Evolutionary conservation across 2,888 invertebrate species (phyloP).

Genomic region (Diaperis boleti): DNA sequence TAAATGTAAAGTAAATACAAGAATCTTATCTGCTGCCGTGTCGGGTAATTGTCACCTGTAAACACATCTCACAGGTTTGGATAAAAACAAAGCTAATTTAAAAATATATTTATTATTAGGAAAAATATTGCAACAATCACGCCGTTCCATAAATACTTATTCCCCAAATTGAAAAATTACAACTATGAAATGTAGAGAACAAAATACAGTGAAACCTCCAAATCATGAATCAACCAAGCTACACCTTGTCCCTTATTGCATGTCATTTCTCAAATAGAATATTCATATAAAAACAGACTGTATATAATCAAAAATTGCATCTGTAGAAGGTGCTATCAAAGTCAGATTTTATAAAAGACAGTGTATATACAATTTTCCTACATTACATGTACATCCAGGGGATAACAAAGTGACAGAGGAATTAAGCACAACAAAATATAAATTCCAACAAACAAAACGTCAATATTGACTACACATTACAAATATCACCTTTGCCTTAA

Average conservation of each 20-base stretch:
- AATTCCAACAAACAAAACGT: constrained; percentile 22
- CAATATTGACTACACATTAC: constrained; percentile 14
- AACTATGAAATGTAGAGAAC: constrained; percentile 23
- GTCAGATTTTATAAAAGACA: constrained; percentile 21
- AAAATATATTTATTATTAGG: constrained; percentile 46
- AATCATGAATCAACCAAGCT: constrained; percentile 15
- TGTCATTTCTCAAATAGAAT: constrained; percentile 1
- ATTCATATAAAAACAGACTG: constrained; percentile 27
- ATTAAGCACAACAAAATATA: constrained; percentile 20
- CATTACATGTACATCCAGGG: constrained; percentile 3
- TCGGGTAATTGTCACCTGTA: neutral
- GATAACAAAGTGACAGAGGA: constrained; percentile 14
- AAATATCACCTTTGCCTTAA: constrained; percentile 20
- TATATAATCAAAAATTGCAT: constrained; percentile 25
- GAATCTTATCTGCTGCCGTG: no score
- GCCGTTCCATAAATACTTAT: constrained; percentile 38
- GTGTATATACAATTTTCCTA: constrained; percentile 12
- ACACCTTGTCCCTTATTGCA: constrained; percentile 21
- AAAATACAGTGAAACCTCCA: constrained; percentile 40
- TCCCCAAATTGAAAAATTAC: constrained; percentile 30
- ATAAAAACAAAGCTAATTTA: constrained; percentile 34
- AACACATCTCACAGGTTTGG: neutral
- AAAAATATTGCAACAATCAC: constrained; percentile 46
- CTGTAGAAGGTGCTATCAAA: constrained; percentile 29
- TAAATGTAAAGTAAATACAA: no score